A percentile compares a stretch with the other conserved stretches of the same genome.
These are phyloP conservation scores for Sialis lutaria DNA, from an alignment of 2,888 invertebrate genomes.

Conservation along the genomic window DNA sequence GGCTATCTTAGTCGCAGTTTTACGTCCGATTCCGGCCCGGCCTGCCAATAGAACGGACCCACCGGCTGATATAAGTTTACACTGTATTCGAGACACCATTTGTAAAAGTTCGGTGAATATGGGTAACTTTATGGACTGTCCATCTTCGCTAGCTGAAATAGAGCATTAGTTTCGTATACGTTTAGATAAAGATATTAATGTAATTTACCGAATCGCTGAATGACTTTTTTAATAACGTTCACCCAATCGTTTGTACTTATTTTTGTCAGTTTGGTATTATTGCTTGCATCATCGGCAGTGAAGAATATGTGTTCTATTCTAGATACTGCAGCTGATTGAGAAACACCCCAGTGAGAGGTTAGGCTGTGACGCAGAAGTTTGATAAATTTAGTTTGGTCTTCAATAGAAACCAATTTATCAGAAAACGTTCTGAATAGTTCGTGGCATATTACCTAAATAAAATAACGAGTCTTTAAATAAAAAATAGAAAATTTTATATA, in stretches of 20 bases:
- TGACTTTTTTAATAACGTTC: conserved; percentile 38
- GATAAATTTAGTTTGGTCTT: conserved; percentile 47
- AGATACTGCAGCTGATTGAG: conserved; percentile 11
- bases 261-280: conserved; percentile 14
- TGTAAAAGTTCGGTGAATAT: conserved; percentile 49
- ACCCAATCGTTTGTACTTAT: conserved; percentile 40
- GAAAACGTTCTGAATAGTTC: conserved; percentile 62
- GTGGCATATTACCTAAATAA: conserved; percentile 44
- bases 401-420: conserved; percentile 48
- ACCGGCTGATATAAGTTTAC: conserved; percentile 38
- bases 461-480: conserved; percentile 9
- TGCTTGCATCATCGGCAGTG: conserved; percentile 15
- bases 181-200: background rate
- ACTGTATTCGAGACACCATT: conserved; percentile 42
- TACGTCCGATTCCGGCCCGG: conserved; percentile 61
- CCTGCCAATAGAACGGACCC: conserved; percentile 58
- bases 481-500: too few species aligned
- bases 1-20: conserved; percentile 57
- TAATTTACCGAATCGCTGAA: conserved; percentile 41
- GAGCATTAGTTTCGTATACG: background rate
- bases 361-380: conserved; percentile 37
- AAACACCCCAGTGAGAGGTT: conserved; percentile 20
- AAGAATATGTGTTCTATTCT: conserved; percentile 15
- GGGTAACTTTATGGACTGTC: conserved; percentile 37
- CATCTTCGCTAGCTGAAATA: conserved; percentile 41